A percentile compares a stretch with the other conserved stretches of the same genome.
These are phyloP conservation scores for Deroplatys truncata DNA, from an alignment of 2,888 invertebrate genomes.

Conservation along the genomic window DNA sequence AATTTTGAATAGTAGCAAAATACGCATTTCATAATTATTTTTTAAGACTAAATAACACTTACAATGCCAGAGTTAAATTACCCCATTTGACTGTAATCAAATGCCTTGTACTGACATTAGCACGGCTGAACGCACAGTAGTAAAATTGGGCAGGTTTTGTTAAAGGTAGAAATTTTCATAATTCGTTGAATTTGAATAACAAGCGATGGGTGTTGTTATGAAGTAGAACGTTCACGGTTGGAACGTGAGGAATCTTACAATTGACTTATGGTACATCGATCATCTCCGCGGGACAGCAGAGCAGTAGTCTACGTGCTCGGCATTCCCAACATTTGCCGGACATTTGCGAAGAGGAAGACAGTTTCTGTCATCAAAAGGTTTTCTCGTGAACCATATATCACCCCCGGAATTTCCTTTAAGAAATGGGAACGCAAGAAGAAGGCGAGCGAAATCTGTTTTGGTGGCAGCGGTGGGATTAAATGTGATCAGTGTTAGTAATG, in stretches of 20 bases:
- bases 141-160: too few relatives aligned
- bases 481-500: too few relatives aligned
- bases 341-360: not conserved
- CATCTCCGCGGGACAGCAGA: not conserved
- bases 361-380: not conserved
- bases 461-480: too few relatives aligned
- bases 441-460: too few relatives aligned
- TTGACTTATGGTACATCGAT: not conserved
- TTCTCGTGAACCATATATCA: not conserved
- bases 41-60: too few relatives aligned
- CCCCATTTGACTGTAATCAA: too few relatives aligned
- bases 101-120: too few relatives aligned
- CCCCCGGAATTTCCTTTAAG: not conserved
- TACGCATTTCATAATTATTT: too few relatives aligned
- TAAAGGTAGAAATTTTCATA: not conserved
- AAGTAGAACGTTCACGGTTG: not conserved
- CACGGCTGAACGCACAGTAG: too few relatives aligned
- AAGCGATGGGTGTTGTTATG: not conserved
- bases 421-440: not conserved
- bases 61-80: too few relatives aligned
- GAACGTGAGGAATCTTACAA: not conserved
- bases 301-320: not conserved
- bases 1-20: too few relatives aligned
- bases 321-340: not conserved
- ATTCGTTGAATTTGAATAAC: not conserved